phyloP scores from a whole-genome alignment of 2,113 vertebrate genomes.

The Callorhinus ursinus region DNA sequence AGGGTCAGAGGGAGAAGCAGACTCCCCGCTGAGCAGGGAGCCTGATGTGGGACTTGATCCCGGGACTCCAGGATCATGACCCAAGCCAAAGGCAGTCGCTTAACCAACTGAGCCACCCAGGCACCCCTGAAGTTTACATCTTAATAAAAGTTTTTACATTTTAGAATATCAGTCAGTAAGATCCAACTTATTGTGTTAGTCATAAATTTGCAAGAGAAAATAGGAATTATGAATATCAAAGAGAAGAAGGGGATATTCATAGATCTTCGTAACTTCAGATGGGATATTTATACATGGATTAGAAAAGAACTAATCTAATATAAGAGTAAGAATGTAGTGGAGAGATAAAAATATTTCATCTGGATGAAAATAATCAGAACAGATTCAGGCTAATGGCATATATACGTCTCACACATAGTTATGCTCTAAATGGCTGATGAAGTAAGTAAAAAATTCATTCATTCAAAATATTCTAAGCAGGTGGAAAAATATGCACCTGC shows the following conservation, averaged over 20 bases:
- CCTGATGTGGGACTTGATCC: too few species aligned
- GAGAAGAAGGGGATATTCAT: neutral
- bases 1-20: too few species aligned
- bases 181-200: neutral
- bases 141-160: neutral
- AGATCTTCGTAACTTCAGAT: neutral
- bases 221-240: neutral
- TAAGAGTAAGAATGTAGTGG: neutral
- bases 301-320: neutral
- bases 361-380: neutral
- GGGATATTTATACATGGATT: neutral
- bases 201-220: slow-evolving; percentile 35
- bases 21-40: too few species aligned
- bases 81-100: too few species aligned
- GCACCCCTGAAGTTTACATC: neutral
- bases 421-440: neutral
- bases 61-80: too few species aligned
- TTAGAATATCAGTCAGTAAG: neutral
- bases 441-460: neutral
- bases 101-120: too few species aligned
- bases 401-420: neutral
- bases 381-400: neutral
- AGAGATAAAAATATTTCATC: neutral
- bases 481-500: neutral
- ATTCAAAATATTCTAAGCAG: slow-evolving; percentile 26